Evolutionary conservation across 2,113 vertebrate genomes (phyloP), one percentile per base, ranked within the genome.

Genomic region (Casuarius casuarius): DNA sequence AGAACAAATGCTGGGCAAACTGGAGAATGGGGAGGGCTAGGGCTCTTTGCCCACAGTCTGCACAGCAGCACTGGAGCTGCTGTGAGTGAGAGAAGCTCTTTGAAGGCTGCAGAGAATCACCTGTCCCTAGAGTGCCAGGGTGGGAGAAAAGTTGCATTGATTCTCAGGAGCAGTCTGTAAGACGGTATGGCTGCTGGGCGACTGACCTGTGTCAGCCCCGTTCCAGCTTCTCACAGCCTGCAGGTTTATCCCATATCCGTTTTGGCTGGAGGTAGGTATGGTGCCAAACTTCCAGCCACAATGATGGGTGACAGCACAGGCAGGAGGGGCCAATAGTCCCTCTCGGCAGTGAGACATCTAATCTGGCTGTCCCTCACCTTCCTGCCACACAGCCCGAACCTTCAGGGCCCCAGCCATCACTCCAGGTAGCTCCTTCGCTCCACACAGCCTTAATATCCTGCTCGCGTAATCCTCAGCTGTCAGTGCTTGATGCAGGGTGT

Each of bases 51-150:
- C 33, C 33, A 9, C 49, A 52, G 33, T 21, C 17, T 76, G 59
- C 28, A 68, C 6, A 3, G 44, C 49, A 74, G 75, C 19, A 6
- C 15, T 16, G 20, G 42, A 51, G 12, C 22, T 33, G 21, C n/a
- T 9, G 8, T 44, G 21, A n/a, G 7, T 70, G 67, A 61, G 40
- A 87, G 29, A 54, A 26, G 26, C 19, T 26, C n/a, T 73, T 35
- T 28, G 49, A 40, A 73, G 71, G 35, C 35, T 73, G 26, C 3
- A 3, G 48, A 29, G 8, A 74, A 56, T 86, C 0, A 0, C 7
- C 12, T 15, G 21, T 63, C 38, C 48, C 63, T 89, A 0, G 2
- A 59, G 21, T 54, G 38, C 9, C 11, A 0, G 0, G 4, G 2
- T 33, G 20, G 19, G n/a, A 92, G 35, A n/a, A 6, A 62, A 56